Base-by-base conservation (phyloP, 2,113 vertebrate genomes). In the Calcarius ornatus region DNA sequence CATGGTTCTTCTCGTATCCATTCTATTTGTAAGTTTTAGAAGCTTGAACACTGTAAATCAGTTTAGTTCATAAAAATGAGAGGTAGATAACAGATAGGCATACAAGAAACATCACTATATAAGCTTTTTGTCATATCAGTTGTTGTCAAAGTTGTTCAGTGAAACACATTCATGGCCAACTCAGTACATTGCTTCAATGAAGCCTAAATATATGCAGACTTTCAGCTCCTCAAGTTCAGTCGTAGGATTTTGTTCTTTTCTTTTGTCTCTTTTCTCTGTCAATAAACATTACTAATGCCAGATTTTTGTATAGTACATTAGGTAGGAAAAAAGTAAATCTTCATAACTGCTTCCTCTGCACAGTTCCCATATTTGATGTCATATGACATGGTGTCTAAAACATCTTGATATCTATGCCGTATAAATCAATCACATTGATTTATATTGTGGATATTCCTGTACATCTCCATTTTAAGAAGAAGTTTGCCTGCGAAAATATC, bases 21-120 rank as follows among this genome's bases (percentile, higher is more conserved):
- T 81, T 85, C 54, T 71, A 68, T 64, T 64, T 20, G 16, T 56
- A 87, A 86, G 11, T 66, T 83, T 77, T 76, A 79, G 72, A 82
- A 82, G 15, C 13, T 61, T 94, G 72, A 88, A 88, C 47, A 76
- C 81, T 63, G 30, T 84, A 90, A 95, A 93, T 88, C 47, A 85
- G 38, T 76, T 86, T 65, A 91, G 42, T 43, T 84, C 42, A 66
- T 72, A 81, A 88, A 96, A 90, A 61, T 13, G 35, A 69, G 30
- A 86, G 21, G 7, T 22, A 59, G 65, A 69, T 79, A 92, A 89
- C 23, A 87, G n/a, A 37, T 42, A 91, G 22, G 38, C 43, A 53
- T 65, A 70, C 11, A 86, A 57, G 43, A 91, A 91, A n/a, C 38
- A 56, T 22, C 33, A 71, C 18, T 68, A 48, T 11, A 48, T 51